Evolutionary conservation across 1,140 invertebrate genomes (phyloP).

Genomic region (Drosophila micromelanica): DNA sequence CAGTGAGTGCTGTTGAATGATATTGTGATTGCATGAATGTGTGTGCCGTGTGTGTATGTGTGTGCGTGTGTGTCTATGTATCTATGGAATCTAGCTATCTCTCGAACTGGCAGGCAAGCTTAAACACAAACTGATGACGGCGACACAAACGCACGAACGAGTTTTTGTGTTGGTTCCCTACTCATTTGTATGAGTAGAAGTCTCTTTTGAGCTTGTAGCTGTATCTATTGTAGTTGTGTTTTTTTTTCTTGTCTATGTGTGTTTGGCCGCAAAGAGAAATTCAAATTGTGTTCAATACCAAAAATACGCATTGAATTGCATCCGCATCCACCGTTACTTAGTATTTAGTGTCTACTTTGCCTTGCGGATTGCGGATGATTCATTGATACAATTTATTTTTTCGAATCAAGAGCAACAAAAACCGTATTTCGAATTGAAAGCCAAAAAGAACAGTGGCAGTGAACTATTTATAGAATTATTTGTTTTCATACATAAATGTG

Average conservation of each 20-base stretch:
- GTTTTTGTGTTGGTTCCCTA: slow-evolving; percentile 48
- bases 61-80: slow-evolving; percentile 42
- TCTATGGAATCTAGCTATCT: slow-evolving; percentile 57
- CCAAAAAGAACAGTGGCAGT: slow-evolving; percentile 79
- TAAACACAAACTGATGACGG: slow-evolving; percentile 52
- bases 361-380: slow-evolving; percentile 60
- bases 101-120: slow-evolving; percentile 72
- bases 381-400: slow-evolving; percentile 59
- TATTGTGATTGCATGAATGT: slow-evolving; percentile 9
- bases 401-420: slow-evolving; percentile 49
- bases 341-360: slow-evolving; percentile 22
- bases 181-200: slow-evolving; percentile 20
- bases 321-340: slow-evolving; percentile 39
- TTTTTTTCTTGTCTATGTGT: neutral
- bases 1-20: slow-evolving; percentile 61
- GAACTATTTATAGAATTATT: slow-evolving; percentile 82
- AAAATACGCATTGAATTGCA: slow-evolving; percentile 53
- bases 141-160: slow-evolving; percentile 58
- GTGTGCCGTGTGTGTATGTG: slow-evolving; percentile 4
- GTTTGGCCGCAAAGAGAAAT: slow-evolving; percentile 67
- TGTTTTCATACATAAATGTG: slow-evolving; percentile 72
- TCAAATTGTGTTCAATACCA: slow-evolving; percentile 59
- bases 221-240: slow-evolving; percentile 52
- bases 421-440: slow-evolving; percentile 72
- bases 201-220: slow-evolving; percentile 14